phyloP scores from a whole-genome alignment of 2,888 invertebrate species.

The Drosophila kanekoi region DNA sequence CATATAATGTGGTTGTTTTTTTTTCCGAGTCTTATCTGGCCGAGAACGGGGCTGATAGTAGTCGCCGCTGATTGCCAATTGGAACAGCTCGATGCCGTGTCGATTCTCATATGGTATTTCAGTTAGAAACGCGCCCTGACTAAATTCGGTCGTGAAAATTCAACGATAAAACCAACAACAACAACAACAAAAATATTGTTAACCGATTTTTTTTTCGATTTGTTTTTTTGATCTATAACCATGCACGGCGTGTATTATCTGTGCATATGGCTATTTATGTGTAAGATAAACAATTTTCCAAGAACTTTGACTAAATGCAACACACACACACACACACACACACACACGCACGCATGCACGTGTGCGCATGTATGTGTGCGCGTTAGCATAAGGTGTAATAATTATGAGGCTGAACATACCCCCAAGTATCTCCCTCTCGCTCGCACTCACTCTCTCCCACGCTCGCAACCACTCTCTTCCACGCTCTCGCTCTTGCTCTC shows the following conservation, averaged over 20 bases:
- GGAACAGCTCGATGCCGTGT: slow-evolving; percentile 30
- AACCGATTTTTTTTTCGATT: background rate
- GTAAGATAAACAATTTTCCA: slow-evolving; percentile 36
- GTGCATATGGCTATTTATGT: slow-evolving; percentile 38
- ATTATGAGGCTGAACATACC: too few relatives aligned
- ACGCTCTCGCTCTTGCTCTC: background rate
- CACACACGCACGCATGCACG: background rate
- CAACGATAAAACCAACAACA: background rate
- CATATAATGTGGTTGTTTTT: slow-evolving; percentile 4
- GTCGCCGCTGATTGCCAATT: slow-evolving; percentile 66
- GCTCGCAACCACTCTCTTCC: too few relatives aligned
- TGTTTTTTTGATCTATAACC: slow-evolving; percentile 3
- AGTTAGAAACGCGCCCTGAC: slow-evolving; percentile 46
- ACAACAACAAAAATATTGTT: background rate
- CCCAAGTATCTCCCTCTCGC: background rate
- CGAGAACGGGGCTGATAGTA: slow-evolving; percentile 47
- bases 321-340: background rate
- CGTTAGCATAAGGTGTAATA: too few relatives aligned
- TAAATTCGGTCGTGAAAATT: slow-evolving; percentile 40
- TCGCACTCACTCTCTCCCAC: too few relatives aligned
- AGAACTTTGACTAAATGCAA: background rate
- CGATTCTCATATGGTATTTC: slow-evolving; percentile 20
- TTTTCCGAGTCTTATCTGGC: slow-evolving; percentile 47
- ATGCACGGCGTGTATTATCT: slow-evolving; percentile 28
- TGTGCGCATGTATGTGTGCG: too few relatives aligned